Evolutionary conservation across 2,888 invertebrate species (phyloP).

Genomic region (Tiliacea aurago): DNA sequence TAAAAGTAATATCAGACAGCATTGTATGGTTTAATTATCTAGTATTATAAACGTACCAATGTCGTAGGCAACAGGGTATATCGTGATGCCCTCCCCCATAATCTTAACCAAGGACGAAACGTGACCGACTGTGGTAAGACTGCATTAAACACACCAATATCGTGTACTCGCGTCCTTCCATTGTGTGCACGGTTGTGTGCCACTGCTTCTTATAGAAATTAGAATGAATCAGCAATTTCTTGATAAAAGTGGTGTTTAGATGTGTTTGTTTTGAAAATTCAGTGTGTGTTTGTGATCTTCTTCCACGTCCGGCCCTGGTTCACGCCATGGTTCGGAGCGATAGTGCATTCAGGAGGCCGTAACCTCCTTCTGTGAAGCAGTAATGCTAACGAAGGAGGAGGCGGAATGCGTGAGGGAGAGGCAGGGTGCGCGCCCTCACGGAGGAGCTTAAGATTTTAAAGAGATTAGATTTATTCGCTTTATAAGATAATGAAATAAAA

Average conservation of each 20-base stretch:
- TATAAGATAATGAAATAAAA: background rate
- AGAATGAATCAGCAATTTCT: background rate
- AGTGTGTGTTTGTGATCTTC: background rate
- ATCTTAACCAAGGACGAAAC: constrained; percentile 44
- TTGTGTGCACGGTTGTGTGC: background rate
- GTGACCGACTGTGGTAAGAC: constrained; percentile 29
- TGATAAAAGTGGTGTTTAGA: background rate
- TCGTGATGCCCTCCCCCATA: background rate
- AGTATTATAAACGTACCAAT: background rate
- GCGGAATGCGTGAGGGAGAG: no score
- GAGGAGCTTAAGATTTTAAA: background rate
- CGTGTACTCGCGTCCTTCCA: constrained; percentile 1
- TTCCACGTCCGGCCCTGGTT: no score
- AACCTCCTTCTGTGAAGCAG: no score
- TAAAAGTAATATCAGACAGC: background rate
- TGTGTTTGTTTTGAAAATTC: background rate
- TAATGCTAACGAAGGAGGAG: no score
- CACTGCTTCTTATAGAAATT: background rate
- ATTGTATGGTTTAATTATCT: background rate
- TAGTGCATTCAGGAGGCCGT: no score
- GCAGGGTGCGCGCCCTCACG: no score
- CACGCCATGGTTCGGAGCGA: no score
- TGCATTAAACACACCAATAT: constrained; percentile 26
- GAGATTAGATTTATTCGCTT: background rate
- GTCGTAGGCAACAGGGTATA: constrained; percentile 1